These are phyloP conservation scores for Poeciliopsis paucimaculata DNA, from an alignment of 2,797 vertebrate genomes.

Conservation along the genomic window DNA sequence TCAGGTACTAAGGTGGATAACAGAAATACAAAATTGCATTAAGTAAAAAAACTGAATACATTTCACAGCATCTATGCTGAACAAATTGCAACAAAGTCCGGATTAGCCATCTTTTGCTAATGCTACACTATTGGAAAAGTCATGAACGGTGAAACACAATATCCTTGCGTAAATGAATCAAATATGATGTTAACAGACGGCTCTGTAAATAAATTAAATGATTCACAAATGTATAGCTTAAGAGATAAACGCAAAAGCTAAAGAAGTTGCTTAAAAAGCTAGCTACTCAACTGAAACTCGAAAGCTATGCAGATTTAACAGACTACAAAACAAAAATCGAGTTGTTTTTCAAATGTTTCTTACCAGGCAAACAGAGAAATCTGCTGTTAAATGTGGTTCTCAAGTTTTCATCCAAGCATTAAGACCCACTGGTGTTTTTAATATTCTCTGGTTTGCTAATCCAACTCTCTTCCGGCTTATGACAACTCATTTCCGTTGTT, in stretches of 20 bases:
- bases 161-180: not conserved
- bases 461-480: not conserved
- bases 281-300: not conserved
- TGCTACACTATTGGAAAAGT: not conserved
- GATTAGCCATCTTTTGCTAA: not conserved
- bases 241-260: not conserved
- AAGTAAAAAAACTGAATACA: not conserved
- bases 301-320: not conserved
- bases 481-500: not conserved
- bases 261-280: not conserved
- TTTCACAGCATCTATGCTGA: not conserved
- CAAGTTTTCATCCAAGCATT: slow-evolving; percentile 1
- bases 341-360: not conserved
- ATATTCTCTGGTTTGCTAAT: not conserved
- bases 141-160: not conserved
- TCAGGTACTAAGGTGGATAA: not conserved
- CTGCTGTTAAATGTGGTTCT: not conserved
- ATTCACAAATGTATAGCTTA: not conserved
- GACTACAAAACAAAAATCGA: not conserved
- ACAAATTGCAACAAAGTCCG: not conserved
- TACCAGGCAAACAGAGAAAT: not conserved
- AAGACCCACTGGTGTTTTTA: not conserved
- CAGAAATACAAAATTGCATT: not conserved
- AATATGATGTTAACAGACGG: too few species aligned
- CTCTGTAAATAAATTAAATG: not conserved